These are phyloP conservation scores for Synanthedon tipuliformis DNA, from an alignment of 2,888 invertebrate genomes.

Conservation along the genomic window DNA sequence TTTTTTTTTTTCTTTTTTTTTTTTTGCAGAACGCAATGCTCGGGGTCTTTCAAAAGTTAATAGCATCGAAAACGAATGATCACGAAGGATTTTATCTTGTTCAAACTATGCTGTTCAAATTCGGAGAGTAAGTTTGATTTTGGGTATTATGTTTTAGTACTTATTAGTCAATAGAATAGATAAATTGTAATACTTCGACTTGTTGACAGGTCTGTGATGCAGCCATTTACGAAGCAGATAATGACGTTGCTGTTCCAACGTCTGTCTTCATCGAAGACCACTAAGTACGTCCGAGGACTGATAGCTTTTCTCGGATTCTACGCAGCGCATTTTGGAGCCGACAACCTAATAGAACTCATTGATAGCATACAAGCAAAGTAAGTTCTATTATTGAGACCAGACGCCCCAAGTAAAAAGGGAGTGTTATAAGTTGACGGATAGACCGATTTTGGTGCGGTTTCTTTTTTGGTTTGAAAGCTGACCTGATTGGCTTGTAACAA, in stretches of 20 bases:
- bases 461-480: no score
- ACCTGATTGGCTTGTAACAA: no score
- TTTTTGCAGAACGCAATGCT: slow-evolving; percentile 78
- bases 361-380: slow-evolving; percentile 89
- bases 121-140: slow-evolving; percentile 76
- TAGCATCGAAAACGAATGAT: slow-evolving; percentile 94
- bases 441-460: no score
- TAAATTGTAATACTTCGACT: no score
- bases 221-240: slow-evolving; percentile 85
- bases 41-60: slow-evolving; percentile 96
- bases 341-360: slow-evolving; percentile 78
- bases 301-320: slow-evolving; percentile 93
- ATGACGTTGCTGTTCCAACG: slow-evolving; percentile 94
- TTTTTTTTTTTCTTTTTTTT: slow-evolving; percentile 26
- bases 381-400: slow-evolving; percentile 29
- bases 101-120: slow-evolving; percentile 84
- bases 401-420: no score
- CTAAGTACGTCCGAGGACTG: slow-evolving; percentile 91
- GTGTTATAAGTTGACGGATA: no score
- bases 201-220: slow-evolving; percentile 73
- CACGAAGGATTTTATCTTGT: slow-evolving; percentile 96
- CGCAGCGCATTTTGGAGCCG: slow-evolving; percentile 83
- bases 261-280: slow-evolving; percentile 92
- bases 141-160: not conserved
- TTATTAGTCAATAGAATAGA: not conserved